Conservation (phyloP, 2,888 invertebrate genomes). For the Lasiommata megera region DNA sequence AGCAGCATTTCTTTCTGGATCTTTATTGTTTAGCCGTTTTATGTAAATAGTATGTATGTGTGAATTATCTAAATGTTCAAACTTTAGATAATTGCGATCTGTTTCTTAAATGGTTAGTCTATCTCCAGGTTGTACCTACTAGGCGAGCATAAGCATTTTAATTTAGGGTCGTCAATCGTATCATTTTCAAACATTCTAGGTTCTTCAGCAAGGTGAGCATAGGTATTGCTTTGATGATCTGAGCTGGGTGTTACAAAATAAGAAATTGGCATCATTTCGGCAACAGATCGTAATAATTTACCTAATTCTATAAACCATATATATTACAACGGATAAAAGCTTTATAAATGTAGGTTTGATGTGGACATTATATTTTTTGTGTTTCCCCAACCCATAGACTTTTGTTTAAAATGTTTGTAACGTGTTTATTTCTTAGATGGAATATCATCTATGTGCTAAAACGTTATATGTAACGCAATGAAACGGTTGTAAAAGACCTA, state of each 20-base stretch:
- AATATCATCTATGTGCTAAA: conserved; percentile 72
- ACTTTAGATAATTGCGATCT: conserved; percentile 73
- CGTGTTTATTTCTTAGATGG: conserved; percentile 71
- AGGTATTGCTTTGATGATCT: conserved; percentile 63
- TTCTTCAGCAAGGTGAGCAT: conserved; percentile 42
- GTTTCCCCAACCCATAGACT: conserved; percentile 59
- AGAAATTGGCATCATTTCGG: conserved; percentile 79
- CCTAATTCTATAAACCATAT: conserved; percentile 50
- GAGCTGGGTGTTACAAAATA: conserved; percentile 75
- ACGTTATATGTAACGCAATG: conserved; percentile 81
- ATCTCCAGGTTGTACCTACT: conserved; percentile 36
- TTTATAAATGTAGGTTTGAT: conserved; percentile 65
- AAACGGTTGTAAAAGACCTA: conserved; percentile 63
- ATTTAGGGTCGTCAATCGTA: conserved; percentile 16
- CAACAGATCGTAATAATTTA: conserved; percentile 77
- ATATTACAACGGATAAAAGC: conserved; percentile 60
- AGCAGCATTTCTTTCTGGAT: conserved; percentile 25
- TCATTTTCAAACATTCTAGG: conserved; percentile 21
- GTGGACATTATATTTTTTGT: conserved; percentile 57
- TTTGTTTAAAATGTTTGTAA: conserved; percentile 55
- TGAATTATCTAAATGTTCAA: conserved; percentile 46
- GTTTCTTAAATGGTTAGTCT: conserved; percentile 77
- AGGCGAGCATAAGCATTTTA: conserved; percentile 21
- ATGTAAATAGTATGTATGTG: conserved; percentile 44
- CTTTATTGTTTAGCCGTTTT: conserved; percentile 32